Base-by-base conservation (phyloP, 2,113 vertebrate species). In the Percina caprodes region DNA sequence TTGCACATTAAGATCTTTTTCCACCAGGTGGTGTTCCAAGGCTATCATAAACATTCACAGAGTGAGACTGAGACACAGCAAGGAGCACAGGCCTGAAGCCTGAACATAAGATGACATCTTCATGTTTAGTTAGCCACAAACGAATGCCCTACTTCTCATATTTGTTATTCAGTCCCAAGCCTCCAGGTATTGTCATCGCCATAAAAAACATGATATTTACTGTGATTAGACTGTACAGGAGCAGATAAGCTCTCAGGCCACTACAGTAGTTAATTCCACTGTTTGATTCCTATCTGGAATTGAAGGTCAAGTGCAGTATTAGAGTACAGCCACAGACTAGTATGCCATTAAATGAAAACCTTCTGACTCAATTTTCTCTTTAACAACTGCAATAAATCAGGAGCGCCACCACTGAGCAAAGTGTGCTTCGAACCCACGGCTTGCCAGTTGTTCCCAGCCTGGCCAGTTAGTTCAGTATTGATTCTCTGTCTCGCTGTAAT, bases 301-400 rank as follows among this genome's bases (percentile, higher is more conserved):
- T 74, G 85, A 92, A 93, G 92, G 93, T 93, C 91, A 92, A 85
- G 77, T 68, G 84, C 23, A 26, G 85, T 72, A 73, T 79, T 73
- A 84, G 74, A 82, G 81, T 77, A 42, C 63, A 86, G 81, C 78
- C 79, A 72, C 63, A 23, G 58, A 85, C 85, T 71, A 65, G 72
- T 74, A 67, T 61, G 74, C 85, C 83, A 77, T 85, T 90, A 93
- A 93, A 92, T 92, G 92, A 93, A 92, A 93, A 85, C 90, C 87
- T 91, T 91, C 91, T 89, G 92, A 93, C 88, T 93, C 93, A 86
- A 93, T 93, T 92, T 90, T 91, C 82, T 75, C 75, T 52, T 80
- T 88, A 91, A 94, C 88, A 86, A 86, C 79, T 67, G 67, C 80
- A 89, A 93, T 93, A 93, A 94, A 93, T 93, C 93, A 92, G 46